Evolutionary conservation across 1,140 invertebrate species (phyloP).

Genomic region (Arion vulgaris): DNA sequence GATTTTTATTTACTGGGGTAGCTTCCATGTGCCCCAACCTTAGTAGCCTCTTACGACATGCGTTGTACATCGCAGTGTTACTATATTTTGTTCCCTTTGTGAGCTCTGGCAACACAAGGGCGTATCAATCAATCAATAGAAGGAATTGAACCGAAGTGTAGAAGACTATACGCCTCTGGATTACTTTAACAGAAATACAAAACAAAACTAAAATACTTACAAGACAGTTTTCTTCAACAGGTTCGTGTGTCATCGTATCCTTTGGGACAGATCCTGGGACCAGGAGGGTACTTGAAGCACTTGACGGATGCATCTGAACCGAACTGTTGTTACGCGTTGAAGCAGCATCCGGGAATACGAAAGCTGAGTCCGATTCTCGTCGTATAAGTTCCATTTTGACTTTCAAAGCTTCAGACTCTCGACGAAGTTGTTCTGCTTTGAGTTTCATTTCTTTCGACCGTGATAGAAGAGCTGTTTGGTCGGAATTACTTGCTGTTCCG

Average conservation of each 20-base stretch:
- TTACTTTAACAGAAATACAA: too few species aligned
- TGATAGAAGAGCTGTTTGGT: background rate
- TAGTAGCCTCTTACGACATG: too few species aligned
- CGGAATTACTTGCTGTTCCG: background rate
- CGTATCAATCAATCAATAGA: too few species aligned
- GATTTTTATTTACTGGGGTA: too few species aligned
- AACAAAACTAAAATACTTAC: background rate
- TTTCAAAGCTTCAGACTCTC: conserved; percentile 26
- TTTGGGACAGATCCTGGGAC: background rate
- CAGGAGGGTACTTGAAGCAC: conserved; percentile 2
- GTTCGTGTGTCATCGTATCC: background rate
- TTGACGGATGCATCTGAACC: background rate
- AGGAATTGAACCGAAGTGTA: too few species aligned
- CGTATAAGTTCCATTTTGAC: conserved; percentile 19
- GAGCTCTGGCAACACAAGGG: too few species aligned
- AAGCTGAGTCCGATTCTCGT: conserved; percentile 20
- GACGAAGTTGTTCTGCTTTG: conserved; percentile 27
- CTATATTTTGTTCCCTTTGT: too few species aligned
- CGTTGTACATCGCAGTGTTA: too few species aligned
- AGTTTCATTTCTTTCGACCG: conserved; percentile 6
- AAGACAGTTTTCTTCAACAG: too few species aligned
- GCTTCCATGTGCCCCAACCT: too few species aligned
- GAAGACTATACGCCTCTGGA: too few species aligned
- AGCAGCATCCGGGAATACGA: conserved; percentile 30
- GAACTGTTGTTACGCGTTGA: background rate